Percentiles rank a stretch among this genome's conserved stretches.
These are phyloP conservation scores for Protonemura montana DNA, from an alignment of 2,888 invertebrate species.

Conservation along the genomic window DNA sequence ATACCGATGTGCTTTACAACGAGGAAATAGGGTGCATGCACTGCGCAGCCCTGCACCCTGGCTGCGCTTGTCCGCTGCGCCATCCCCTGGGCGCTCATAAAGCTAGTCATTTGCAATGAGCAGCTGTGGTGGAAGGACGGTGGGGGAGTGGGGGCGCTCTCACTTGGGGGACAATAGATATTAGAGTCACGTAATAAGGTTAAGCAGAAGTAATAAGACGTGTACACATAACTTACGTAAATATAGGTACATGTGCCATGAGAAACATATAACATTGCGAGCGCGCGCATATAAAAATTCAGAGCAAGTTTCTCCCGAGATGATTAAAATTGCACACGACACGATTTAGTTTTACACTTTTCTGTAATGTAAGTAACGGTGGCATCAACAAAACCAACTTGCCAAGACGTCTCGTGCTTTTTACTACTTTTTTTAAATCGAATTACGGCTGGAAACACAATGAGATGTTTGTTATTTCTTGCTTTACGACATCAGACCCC, in stretches of 20 bases:
- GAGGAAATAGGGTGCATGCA: too few relatives aligned
- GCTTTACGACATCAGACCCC: background rate
- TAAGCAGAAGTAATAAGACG: constrained; percentile 35
- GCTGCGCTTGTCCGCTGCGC: background rate
- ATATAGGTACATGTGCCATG: constrained; percentile 21
- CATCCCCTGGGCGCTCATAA: constrained; percentile 31
- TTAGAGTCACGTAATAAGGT: constrained; percentile 35
- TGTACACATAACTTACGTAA: constrained; percentile 31
- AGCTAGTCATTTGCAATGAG: constrained; percentile 29
- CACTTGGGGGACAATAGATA: constrained; percentile 36
- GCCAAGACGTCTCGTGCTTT: background rate
- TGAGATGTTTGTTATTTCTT: background rate
- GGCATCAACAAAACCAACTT: background rate
- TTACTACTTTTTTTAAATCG: background rate
- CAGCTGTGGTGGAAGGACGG: background rate
- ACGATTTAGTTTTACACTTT: background rate
- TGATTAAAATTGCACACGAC: constrained; percentile 7
- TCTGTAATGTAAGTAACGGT: background rate
- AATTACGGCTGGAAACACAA: background rate
- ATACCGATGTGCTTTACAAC: too few relatives aligned
- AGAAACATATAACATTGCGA: background rate
- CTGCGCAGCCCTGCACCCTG: background rate
- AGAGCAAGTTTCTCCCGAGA: constrained; percentile 26
- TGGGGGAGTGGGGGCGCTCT: background rate
- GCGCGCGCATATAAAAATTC: background rate